These are phyloP conservation scores for Pterocles orientalis DNA, from an alignment of 2,113 vertebrate species.

Conservation along the genomic window DNA sequence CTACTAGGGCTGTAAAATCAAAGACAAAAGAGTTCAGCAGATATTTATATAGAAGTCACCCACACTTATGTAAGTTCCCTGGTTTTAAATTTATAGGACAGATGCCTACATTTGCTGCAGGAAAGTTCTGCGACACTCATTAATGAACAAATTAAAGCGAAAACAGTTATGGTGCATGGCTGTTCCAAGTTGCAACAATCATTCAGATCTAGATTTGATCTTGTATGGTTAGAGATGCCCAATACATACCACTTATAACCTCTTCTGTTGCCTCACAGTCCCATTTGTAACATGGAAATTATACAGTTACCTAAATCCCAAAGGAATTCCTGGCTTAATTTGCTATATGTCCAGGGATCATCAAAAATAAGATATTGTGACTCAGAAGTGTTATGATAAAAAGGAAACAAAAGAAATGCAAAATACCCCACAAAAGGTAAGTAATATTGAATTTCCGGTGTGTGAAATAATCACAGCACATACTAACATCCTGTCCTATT, in stretches of 20 bases:
- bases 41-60: background rate
- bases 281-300: background rate
- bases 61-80: background rate
- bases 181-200: background rate
- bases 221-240: background rate
- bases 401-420: background rate
- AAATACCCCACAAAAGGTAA: background rate
- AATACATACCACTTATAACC: accelerated
- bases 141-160: background rate
- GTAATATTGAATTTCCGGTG: background rate
- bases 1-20: background rate
- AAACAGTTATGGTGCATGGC: background rate
- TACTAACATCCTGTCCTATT: background rate
- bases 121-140: background rate
- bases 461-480: background rate
- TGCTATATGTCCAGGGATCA: background rate
- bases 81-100: background rate
- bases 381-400: background rate
- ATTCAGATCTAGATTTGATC: background rate
- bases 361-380: background rate
- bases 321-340: background rate
- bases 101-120: background rate
- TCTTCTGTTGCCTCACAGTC: background rate
- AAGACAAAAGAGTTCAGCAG: background rate
- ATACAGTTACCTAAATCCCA: background rate